Percentiles rank a stretch among this genome's conserved stretches.
Evolutionary conservation across 30 jellyfish, hydroid and myxozoan genomes (phyloP).

Genomic region (Clytia hemisphaerica): DNA sequence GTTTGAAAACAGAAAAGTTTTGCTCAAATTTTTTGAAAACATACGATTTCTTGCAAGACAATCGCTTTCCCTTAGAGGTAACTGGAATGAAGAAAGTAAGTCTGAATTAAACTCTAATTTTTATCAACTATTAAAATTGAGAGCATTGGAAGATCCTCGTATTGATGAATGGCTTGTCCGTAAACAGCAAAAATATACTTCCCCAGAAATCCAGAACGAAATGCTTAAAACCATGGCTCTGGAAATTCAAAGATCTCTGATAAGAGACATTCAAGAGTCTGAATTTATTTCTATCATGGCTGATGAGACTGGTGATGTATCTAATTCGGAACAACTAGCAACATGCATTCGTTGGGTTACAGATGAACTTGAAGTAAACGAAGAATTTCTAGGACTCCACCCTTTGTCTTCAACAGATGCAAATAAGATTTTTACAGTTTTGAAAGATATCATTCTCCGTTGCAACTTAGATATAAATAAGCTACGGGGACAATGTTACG

Average conservation of each 20-base stretch:
- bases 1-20: conserved; percentile 21
- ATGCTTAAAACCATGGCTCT: conserved; percentile 42
- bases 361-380: conserved; percentile 42
- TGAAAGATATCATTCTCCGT: no score
- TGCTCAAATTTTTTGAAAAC: conserved; percentile 28
- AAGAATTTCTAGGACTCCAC: conserved; percentile 33
- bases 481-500: no score
- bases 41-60: conserved; percentile 4
- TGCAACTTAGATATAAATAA: no score
- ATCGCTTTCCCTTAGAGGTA: background rate
- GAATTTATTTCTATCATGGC: background rate
- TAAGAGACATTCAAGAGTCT: background rate
- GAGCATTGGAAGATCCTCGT: conserved; percentile 16
- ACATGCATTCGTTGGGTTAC: conserved; percentile 22
- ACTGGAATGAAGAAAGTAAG: background rate
- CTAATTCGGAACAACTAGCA: conserved; percentile 33
- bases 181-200: conserved; percentile 3
- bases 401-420: no score
- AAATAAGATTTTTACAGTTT: no score
- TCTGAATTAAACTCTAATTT: conserved; percentile 44
- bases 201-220: conserved; percentile 49
- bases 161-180: background rate
- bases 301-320: conserved; percentile 27
- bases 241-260: background rate
- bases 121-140: conserved; percentile 15